Conservation (phyloP, 2,113 vertebrate genomes). For the Hoplias malabaricus region DNA sequence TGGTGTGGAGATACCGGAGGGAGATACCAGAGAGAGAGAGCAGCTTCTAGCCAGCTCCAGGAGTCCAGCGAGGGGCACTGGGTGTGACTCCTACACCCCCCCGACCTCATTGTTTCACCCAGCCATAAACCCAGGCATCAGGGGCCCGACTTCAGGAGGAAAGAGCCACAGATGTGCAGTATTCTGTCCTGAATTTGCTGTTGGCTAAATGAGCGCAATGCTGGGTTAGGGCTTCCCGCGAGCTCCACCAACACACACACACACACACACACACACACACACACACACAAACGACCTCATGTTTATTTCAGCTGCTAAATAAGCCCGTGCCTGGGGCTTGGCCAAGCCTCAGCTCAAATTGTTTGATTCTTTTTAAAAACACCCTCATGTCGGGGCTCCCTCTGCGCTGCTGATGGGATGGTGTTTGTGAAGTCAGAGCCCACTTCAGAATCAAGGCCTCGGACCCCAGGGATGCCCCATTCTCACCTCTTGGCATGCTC, state of each 20-base stretch:
- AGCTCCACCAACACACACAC: constrained; percentile 31
- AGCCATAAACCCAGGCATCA: constrained; percentile 23
- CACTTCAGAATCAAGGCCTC: constrained; percentile 11
- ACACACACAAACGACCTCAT: constrained; percentile 37
- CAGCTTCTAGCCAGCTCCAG: constrained; percentile 10
- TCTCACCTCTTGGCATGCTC: neutral
- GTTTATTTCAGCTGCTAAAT: constrained; percentile 57
- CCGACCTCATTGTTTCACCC: constrained; percentile 26
- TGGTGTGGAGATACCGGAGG: neutral
- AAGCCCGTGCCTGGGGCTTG: constrained; percentile 42
- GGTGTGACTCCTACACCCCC: constrained; percentile 34
- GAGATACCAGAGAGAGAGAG: constrained; percentile 19
- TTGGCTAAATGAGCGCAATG: constrained; percentile 21
- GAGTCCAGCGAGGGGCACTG: neutral
- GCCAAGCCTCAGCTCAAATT: constrained; percentile 23
- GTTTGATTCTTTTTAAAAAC: constrained; percentile 18
- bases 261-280: constrained; percentile 18
- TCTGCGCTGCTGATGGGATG: neutral
- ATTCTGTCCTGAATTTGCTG: constrained; percentile 39
- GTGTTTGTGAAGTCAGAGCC: constrained; percentile 37
- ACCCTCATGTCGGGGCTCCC: neutral
- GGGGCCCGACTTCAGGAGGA: constrained; percentile 22
- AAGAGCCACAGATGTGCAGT: neutral
- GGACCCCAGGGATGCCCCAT: constrained; percentile 8
- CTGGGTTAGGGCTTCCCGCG: constrained; percentile 22